Evolutionary conservation across 2,888 invertebrate species (phyloP), one percentile per base, ranked within the genome.

Genomic region (Limnephilus marmoratus): DNA sequence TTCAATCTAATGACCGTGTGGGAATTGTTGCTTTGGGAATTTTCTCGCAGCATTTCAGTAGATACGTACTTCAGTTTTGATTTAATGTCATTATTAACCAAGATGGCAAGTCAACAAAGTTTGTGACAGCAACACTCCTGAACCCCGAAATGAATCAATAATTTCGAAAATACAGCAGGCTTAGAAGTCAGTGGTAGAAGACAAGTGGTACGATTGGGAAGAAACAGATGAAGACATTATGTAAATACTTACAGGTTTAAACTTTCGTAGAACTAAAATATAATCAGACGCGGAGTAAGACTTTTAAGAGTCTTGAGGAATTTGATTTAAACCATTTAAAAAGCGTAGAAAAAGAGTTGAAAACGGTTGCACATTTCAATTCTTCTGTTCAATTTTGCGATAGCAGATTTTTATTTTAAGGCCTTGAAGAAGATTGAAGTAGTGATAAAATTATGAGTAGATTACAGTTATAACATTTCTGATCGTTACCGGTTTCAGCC

Each of bases 21-120:
- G 93, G 94, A 94, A 94, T 93, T 34, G 82, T 31, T 34, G 82
- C 15, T 13, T 15, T 15, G 31, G 24, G 24, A 68, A 68, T 68
- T 68, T 68, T 7, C 68, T n/a, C 7, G 68, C 68, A 68, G 24
- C 68, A 24, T 24, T 24, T 24, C 2, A 7, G 68, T 68, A 9
- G 24, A 24, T 68, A 24, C 24, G 24, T 68, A 68, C 68, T 68
- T 68, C 68, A 18, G 9, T 68, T 68, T 68, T n/a, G 68, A 24
- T 68, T 68, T n/a, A n/a, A 68, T 68, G 68, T 24, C 68, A 68
- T 68, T 68, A 68, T 24, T 24, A 68, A 24, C 68, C 68, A 68
- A 68, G 68, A 68, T n/a, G 9, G 68, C 68, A 68, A 68, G 68
- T 68, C 68, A 68, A 24, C 68, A 68, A 68, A 68, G 68, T 18